Conservation (phyloP, 2,888 invertebrate species). For the Drosophila sordidapex region DNA sequence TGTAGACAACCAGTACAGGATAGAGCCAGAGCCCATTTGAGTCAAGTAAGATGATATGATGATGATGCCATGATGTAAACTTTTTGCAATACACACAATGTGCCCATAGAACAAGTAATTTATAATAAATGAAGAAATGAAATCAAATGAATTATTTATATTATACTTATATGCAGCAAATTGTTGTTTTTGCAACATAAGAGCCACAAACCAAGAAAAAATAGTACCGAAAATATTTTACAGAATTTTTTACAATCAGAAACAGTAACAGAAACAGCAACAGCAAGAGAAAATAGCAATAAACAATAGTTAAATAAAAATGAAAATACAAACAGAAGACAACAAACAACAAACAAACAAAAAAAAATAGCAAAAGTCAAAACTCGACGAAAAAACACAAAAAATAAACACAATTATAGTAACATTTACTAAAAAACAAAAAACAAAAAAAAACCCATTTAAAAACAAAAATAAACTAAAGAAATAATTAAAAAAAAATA, state of each 20-base stretch:
- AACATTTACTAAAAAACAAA: conserved; percentile 59
- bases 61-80: conserved; percentile 13
- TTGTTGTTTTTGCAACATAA: conserved; percentile 74
- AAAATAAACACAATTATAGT: conserved; percentile 60
- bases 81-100: conserved; percentile 79
- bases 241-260: conserved; percentile 74
- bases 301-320: conserved; percentile 57
- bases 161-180: conserved; percentile 59
- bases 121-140: conserved; percentile 46
- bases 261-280: conserved; percentile 19
- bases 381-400: conserved; percentile 27
- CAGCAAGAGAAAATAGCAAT: conserved; percentile 22
- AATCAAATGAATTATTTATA: conserved; percentile 76
- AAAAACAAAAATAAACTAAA: conserved; percentile 13
- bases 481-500: conserved; percentile 49
- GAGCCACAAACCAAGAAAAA: conserved; percentile 63
- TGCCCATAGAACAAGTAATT: conserved; percentile 82
- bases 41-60: conserved; percentile 18
- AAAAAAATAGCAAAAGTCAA: conserved; percentile 68
- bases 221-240: conserved; percentile 81
- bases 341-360: conserved; percentile 23
- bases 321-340: conserved; percentile 45
- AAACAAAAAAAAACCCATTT: conserved; percentile 1
- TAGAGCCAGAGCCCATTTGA: neutral
- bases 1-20: conserved; percentile 1